A percentile compares a stretch with the other conserved stretches of the same genome.
phyloP scores from a whole-genome alignment of 2,797 vertebrate species.

The Xiphophorus birchmanni region DNA sequence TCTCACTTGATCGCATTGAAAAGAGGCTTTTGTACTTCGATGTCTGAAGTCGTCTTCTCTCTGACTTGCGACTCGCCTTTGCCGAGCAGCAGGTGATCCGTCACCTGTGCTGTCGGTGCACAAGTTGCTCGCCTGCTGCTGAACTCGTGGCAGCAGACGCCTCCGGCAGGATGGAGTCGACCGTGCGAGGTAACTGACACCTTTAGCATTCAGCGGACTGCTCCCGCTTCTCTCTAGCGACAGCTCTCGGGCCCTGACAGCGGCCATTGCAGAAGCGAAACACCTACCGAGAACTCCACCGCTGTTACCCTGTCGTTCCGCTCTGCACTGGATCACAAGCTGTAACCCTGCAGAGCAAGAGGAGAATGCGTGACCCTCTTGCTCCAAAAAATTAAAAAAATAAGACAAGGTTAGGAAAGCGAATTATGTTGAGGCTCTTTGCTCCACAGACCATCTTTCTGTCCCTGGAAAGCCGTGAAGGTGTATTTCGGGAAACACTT shows the following conservation, averaged over 20 bases:
- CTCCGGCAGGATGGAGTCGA: constrained; percentile 37
- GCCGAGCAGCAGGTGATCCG: constrained; percentile 43
- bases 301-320: constrained; percentile 33
- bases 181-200: constrained; percentile 41
- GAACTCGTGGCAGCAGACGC: constrained; percentile 28
- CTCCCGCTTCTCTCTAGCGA: constrained; percentile 28
- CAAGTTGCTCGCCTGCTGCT: constrained; percentile 30
- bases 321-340: constrained; percentile 19
- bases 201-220: constrained; percentile 28
- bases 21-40: constrained; percentile 27
- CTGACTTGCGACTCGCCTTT: constrained; percentile 41
- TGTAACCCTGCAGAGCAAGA: constrained; percentile 18
- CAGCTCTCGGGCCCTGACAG: constrained; percentile 31
- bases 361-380: constrained; percentile 2
- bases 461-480: constrained; percentile 30
- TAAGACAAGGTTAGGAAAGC: constrained; percentile 42
- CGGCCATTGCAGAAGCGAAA: constrained; percentile 15
- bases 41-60: constrained; percentile 13
- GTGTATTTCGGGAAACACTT: constrained; percentile 62
- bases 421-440: constrained; percentile 24
- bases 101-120: constrained; percentile 42
- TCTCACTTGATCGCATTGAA: not conserved
- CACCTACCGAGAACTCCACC: constrained; percentile 35
- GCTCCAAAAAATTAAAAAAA: constrained; percentile 26
- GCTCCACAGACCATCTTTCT: constrained; percentile 20